phyloP scores from a whole-genome alignment of 2,888 invertebrate species.

The Caenorhabditis plicata region DNA sequence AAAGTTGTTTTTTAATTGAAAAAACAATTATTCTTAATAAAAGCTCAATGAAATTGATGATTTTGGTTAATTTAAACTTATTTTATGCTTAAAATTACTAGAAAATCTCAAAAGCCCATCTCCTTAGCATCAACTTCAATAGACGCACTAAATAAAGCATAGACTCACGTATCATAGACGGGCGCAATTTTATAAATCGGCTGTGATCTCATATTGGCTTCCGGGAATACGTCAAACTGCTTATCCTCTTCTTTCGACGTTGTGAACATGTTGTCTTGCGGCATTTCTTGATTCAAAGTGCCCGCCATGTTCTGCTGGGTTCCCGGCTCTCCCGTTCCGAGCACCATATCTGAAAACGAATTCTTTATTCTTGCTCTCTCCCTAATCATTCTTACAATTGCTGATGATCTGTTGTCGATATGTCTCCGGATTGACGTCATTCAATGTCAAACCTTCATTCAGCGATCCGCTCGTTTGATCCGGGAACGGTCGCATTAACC shows the following conservation, averaged over 20 bases:
- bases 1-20: too few relatives aligned
- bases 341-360: conserved; percentile 46
- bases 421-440: conserved; percentile 64
- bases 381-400: conserved; percentile 47
- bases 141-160: too few relatives aligned
- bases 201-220: conserved; percentile 48
- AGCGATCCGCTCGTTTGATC: conserved; percentile 60
- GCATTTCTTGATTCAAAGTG: conserved; percentile 53
- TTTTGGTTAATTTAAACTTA: too few relatives aligned
- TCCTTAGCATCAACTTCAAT: too few relatives aligned
- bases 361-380: too few relatives aligned
- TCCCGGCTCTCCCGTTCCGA: conserved; percentile 58
- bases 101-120: too few relatives aligned
- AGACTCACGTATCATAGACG: conserved; percentile 51
- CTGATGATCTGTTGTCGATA: conserved; percentile 62
- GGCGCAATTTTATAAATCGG: conserved; percentile 61
- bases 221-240: conserved; percentile 64
- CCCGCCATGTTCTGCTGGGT: conserved; percentile 51
- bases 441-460: conserved; percentile 51
- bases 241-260: conserved; percentile 63
- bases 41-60: too few relatives aligned
- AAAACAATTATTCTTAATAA: too few relatives aligned
- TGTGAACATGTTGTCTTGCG: conserved; percentile 64
- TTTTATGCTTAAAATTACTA: too few relatives aligned
- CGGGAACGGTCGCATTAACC: conserved; percentile 63